A percentile compares a stretch with the other conserved stretches of the same genome.
phyloP scores from a whole-genome alignment of 2,797 vertebrate genomes.

The Dermochelys coriacea region DNA sequence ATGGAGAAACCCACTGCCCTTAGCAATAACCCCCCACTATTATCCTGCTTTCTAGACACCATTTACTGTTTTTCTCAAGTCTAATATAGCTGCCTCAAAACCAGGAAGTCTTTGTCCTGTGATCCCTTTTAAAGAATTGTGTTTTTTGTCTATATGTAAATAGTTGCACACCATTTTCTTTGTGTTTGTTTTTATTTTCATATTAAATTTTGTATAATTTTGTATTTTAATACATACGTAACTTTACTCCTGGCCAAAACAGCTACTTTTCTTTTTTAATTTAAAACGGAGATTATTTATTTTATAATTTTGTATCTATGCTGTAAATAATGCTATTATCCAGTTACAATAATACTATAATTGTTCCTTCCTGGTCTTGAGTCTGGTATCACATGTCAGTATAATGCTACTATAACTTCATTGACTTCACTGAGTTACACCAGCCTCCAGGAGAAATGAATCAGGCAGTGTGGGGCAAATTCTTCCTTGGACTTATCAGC shows the following conservation, averaged over 20 bases:
- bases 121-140: constrained; percentile 3
- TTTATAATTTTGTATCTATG: not conserved
- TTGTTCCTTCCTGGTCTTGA: not conserved
- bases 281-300: not conserved
- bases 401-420: not conserved
- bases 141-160: not conserved
- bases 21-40: not conserved
- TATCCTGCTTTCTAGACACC: not conserved
- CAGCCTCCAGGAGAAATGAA: not conserved
- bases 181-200: not conserved
- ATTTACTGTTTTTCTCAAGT: not conserved
- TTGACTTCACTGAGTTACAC: not conserved
- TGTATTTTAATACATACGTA: constrained; percentile 48
- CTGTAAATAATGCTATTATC: not conserved
- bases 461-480: not conserved
- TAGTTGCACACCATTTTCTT: not conserved
- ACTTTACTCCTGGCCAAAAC: not conserved
- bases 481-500: not conserved
- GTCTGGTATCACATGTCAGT: not conserved
- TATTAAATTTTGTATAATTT: constrained; percentile 29
- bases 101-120: not conserved
- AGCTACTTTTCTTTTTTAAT: not conserved
- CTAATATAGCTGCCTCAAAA: not conserved
- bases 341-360: not conserved
- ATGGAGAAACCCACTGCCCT: not conserved